A percentile compares a stretch with the other conserved stretches of the same genome.
These are phyloP conservation scores for Passer montanus DNA, from an alignment of 2,113 vertebrate species.

Conservation along the genomic window DNA sequence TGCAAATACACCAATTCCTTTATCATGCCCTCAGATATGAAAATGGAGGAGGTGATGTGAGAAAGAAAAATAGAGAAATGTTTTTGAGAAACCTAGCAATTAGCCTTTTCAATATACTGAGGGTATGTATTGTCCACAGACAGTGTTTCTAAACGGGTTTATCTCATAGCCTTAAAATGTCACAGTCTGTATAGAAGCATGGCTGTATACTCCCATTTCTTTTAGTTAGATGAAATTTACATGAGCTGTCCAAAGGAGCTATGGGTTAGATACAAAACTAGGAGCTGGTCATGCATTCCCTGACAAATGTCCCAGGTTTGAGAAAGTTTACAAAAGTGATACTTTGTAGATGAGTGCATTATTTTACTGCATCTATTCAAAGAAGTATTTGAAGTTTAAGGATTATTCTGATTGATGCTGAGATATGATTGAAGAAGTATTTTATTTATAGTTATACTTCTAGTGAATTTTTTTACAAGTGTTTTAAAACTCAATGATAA, in stretches of 20 bases:
- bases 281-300: background rate
- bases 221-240: background rate
- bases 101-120: background rate
- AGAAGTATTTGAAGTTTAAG: background rate
- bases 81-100: background rate
- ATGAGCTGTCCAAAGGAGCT: background rate
- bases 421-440: background rate
- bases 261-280: background rate
- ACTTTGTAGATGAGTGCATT: accelerated
- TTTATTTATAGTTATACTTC: background rate
- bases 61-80: background rate
- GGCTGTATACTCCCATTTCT: background rate
- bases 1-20: background rate
- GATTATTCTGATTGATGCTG: background rate
- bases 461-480: background rate
- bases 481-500: background rate
- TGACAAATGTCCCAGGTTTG: background rate
- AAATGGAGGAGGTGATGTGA: background rate
- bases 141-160: background rate
- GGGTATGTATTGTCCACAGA: background rate
- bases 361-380: background rate
- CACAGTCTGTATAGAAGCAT: background rate
- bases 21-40: background rate
- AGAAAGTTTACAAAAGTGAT: background rate
- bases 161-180: background rate